phyloP scores from a whole-genome alignment of 2,113 vertebrate genomes.

The Callopanchax toddi region DNA sequence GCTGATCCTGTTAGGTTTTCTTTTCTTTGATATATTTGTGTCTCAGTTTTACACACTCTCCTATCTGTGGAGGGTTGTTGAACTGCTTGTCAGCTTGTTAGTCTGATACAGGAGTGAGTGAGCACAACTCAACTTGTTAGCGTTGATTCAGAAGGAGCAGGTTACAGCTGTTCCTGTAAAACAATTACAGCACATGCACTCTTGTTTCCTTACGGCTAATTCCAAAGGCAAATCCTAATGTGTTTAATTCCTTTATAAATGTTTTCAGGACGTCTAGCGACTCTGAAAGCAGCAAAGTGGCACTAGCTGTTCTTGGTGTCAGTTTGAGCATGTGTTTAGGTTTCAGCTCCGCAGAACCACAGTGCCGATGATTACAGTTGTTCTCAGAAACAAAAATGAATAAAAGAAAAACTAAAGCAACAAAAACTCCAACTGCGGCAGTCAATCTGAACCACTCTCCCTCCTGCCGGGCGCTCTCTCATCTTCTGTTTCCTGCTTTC shows the following conservation, averaged over 20 bases:
- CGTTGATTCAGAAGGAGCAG: slow-evolving; percentile 10
- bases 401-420: slow-evolving; percentile 51
- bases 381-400: slow-evolving; percentile 68
- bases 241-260: neutral
- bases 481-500: slow-evolving; percentile 33
- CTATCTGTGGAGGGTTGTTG: slow-evolving; percentile 53
- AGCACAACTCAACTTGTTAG: slow-evolving; percentile 2
- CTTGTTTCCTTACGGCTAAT: neutral
- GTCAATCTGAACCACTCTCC: slow-evolving; percentile 72
- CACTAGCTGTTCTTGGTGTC: neutral
- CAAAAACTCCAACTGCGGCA: slow-evolving; percentile 64
- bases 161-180: neutral
- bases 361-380: slow-evolving; percentile 76
- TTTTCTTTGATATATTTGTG: slow-evolving; percentile 34
- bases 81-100: slow-evolving; percentile 51
- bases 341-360: slow-evolving; percentile 38
- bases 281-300: too few species aligned
- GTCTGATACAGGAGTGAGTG: slow-evolving; percentile 15
- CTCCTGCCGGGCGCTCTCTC: slow-evolving; percentile 61
- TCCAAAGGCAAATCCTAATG: neutral
- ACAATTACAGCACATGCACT: slow-evolving; percentile 6
- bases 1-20: slow-evolving; percentile 12
- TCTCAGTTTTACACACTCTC: slow-evolving; percentile 23
- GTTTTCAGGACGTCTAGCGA: slow-evolving; percentile 2
- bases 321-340: slow-evolving; percentile 28